Conservation (phyloP, 2,113 vertebrate genomes). For the Corythaeola cristata region DNA sequence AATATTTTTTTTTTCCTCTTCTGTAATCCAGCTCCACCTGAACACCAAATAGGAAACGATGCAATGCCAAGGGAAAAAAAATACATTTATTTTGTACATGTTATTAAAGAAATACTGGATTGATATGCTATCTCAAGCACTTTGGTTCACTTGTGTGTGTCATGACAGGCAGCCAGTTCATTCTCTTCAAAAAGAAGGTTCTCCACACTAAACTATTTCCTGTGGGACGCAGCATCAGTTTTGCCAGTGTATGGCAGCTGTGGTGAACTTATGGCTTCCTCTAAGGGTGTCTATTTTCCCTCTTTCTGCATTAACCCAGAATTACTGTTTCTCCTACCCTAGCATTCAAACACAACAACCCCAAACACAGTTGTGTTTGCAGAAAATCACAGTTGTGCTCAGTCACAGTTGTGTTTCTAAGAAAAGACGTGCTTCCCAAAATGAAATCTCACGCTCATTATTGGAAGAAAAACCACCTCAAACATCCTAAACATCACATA, state of each 20-base stretch:
- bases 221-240: not conserved
- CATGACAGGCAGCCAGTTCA: not conserved
- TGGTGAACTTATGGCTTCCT: not conserved
- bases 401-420: constrained; percentile 11
- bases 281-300: not conserved
- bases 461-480: not conserved
- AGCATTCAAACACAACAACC: not conserved
- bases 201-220: not conserved
- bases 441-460: not conserved
- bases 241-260: not conserved
- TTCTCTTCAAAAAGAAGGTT: not conserved
- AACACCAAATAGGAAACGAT: not conserved
- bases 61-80: not conserved
- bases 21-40: not conserved
- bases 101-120: not conserved
- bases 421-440: constrained; percentile 25
- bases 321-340: constrained; percentile 43
- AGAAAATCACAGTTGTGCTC: constrained; percentile 30
- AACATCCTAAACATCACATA: not conserved
- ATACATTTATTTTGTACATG: not conserved
- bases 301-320: constrained; percentile 11
- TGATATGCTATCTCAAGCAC: not conserved
- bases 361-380: constrained; percentile 55
- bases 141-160: not conserved
- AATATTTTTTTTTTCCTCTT: not conserved